Evolutionary conservation across 1,140 invertebrate species (phyloP), one percentile per base, ranked within the genome.

Genomic region (Drosophila equinoxialis): DNA sequence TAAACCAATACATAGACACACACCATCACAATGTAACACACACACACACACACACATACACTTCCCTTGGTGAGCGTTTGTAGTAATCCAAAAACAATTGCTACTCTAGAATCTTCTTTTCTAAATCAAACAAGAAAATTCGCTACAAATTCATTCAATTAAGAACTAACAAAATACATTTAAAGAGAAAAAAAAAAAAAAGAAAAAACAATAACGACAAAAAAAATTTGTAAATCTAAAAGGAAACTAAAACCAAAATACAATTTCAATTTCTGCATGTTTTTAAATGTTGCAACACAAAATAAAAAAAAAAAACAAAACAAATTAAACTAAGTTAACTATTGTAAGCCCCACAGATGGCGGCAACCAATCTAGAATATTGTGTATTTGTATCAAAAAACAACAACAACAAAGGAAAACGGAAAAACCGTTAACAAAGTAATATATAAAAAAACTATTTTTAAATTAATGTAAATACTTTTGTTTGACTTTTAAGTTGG

Each of bases 311-410:
- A 72, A 65, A 76, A 57, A 89, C 37, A 39, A 37, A 83, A 65
- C 66, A 79, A 79, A 72, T 68, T 77, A 65, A 72, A 66, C 68
- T 86, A 86, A 81, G 79, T 26, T 69, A 72, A 70, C 76, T 73
- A 75, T 79, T 85, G 71, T 86, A 85, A 85, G 81, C 65, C 74
- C 51, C 71, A 45, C 11, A 51, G 17, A 51, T 51, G 20, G 45
- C 35, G 67, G 74, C 74, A 61, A 64, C 26, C 30, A 30, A 71
- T 77, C 45, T 51, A 76, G 71, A 68, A 74, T 76, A 76, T 76
- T 74, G 65, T 84, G 70, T 84, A 85, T 65, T 84, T 84, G 81
- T 84, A 81, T 62, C 79, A 79, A 79, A 74, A 57, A 69, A 79
- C 60, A 81, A 74, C 60, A 71, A 79, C 20, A 60, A 81, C 73